Conservation (phyloP, 2,888 invertebrate species). For the Pteria penguin region DNA sequence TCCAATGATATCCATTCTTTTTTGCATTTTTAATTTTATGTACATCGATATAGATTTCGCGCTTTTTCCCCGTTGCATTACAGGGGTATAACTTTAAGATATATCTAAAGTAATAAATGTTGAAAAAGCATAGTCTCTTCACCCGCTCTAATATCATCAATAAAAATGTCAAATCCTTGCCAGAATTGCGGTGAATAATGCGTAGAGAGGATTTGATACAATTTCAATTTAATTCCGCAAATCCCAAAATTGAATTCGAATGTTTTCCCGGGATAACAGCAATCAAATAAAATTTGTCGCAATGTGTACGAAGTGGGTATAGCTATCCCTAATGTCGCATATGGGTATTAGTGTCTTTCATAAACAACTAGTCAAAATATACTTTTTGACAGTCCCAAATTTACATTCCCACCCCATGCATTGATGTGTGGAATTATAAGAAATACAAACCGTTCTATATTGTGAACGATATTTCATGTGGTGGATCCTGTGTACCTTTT, state of each 20-base stretch:
- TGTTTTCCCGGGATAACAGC: background rate
- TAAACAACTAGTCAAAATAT: background rate
- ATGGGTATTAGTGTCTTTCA: background rate
- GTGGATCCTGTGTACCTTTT: too few species aligned
- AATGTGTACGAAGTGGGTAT: too few species aligned
- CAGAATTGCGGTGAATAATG: background rate
- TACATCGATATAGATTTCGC: too few species aligned
- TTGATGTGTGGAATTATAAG: too few species aligned
- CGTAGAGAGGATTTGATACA: background rate
- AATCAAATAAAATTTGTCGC: background rate
- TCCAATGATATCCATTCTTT: too few species aligned
- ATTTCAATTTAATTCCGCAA: background rate
- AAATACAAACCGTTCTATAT: too few species aligned
- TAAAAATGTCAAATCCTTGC: background rate
- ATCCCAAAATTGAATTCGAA: background rate
- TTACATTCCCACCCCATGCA: background rate
- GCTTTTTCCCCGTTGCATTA: too few species aligned
- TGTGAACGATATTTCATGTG: too few species aligned
- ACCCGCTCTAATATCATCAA: background rate
- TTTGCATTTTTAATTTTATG: too few species aligned
- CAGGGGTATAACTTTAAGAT: too few species aligned
- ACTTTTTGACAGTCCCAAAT: background rate
- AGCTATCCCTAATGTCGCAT: too few species aligned
- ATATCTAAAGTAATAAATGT: background rate
- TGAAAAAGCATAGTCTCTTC: background rate